These are phyloP conservation scores for Scomber japonicus DNA, from an alignment of 2,113 vertebrate genomes.

Conservation along the genomic window DNA sequence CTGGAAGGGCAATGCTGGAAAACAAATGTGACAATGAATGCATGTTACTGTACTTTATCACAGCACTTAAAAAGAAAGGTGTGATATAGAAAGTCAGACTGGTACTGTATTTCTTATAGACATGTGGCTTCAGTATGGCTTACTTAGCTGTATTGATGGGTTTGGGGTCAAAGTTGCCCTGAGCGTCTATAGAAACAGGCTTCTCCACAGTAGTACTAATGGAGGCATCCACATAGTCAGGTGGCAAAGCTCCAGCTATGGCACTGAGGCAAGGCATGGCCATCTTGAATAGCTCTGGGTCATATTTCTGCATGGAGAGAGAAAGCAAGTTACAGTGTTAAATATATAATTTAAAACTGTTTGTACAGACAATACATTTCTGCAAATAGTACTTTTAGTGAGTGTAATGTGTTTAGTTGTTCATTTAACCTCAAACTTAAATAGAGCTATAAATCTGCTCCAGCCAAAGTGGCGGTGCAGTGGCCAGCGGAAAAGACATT, in stretches of 20 bases:
- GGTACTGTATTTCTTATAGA: constrained; percentile 5
- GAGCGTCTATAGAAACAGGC: constrained; percentile 91
- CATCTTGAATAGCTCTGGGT: constrained; percentile 97
- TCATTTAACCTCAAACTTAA: constrained; percentile 44
- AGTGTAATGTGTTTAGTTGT: constrained; percentile 7
- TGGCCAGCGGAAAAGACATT: constrained; percentile 49
- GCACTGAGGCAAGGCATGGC: constrained; percentile 98
- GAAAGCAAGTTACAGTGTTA: background rate
- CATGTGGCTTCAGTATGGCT: constrained; percentile 23
- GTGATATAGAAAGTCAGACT: background rate
- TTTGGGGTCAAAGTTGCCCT: constrained; percentile 98
- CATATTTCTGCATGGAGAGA: constrained; percentile 91
- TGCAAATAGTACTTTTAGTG: constrained; percentile 7
- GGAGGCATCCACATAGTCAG: constrained; percentile 94
- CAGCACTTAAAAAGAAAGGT: no score
- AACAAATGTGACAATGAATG: constrained; percentile 20
- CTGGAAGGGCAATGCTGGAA: constrained; percentile 92
- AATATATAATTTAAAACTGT: background rate
- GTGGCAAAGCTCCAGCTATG: constrained; percentile 94
- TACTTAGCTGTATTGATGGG: constrained; percentile 88
- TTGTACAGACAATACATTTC: background rate
- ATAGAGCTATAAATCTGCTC: constrained; percentile 57
- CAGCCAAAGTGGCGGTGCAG: constrained; percentile 75
- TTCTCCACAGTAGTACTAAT: constrained; percentile 91
- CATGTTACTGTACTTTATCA: background rate